Base-by-base conservation (phyloP, 2,888 invertebrate species). In the Neoascia interrupta region DNA sequence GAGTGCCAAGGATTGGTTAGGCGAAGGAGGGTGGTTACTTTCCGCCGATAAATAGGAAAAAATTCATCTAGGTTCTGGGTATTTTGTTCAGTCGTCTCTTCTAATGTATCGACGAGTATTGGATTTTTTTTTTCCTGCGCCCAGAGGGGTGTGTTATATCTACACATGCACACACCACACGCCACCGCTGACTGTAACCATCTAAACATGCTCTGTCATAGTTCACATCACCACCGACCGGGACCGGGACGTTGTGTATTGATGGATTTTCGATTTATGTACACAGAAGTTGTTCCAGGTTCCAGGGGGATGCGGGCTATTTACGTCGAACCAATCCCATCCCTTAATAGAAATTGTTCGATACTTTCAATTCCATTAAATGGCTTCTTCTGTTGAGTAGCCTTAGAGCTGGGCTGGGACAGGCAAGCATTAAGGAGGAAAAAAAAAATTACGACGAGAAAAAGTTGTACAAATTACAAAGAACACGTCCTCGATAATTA, bases 401-500 rank as follows among this genome's bases (percentile, higher is more conserved):
- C 58, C 43, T 26, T 64, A 2, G 36, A 37, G 19, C n/a, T n/a
- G n/a, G n/a, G 43, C 15, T 11, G 10, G 8, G 19, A 11, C 18
- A 15, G 5, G 21, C 34, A 34, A 37, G 6, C 10, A 13, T 6
- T 3, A 43, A 36, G n/a, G 21, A 16, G 6, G 15, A 36, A 37
- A 18, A 36, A n/a, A 45, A 1, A 19, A 21, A 36, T 10, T 11
- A n/a, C 11, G n/a, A 21, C 43, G 31, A 21, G 16, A 26, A 34
- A 56, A 49, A 49, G 18, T 16, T 49, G 18, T 45, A 53, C 31
- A 66, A 72, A 66, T 66, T 66, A 56, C 73, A 73, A 79, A 68
- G 66, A 68, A 73, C 79, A 73, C 73, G 79, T 79, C 73, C 61
- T 66, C 73, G 73, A 79, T 79, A 79, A 79, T 79, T 79, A 79